Percentiles rank a stretch among this genome's conserved stretches.
Evolutionary conservation across 1,140 invertebrate species (phyloP).

Genomic region (Drosophila kurseongensis): DNA sequence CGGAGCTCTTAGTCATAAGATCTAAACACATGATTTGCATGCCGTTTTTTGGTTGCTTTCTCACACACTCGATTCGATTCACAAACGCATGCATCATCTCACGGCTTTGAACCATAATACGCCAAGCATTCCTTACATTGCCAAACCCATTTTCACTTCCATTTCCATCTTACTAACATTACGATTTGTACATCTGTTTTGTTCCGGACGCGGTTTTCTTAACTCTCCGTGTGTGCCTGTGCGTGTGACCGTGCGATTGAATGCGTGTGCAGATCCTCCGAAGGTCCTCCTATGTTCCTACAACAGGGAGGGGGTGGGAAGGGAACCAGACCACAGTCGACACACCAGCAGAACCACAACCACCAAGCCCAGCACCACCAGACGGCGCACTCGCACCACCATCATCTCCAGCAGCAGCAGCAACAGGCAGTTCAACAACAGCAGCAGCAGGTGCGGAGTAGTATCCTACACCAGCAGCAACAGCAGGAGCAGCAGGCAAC

Average conservation of each 20-base stretch:
- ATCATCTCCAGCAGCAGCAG: conserved; percentile 54
- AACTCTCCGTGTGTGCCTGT: conserved; percentile 40
- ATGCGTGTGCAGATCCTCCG: conserved; percentile 67
- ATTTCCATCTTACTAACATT: conserved; percentile 79
- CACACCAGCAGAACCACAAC: conserved; percentile 71
- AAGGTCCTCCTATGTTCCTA: conserved; percentile 83
- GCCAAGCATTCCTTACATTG: conserved; percentile 17
- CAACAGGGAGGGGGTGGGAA: conserved; percentile 84
- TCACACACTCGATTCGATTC: background rate
- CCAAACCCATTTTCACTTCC: conserved; percentile 34
- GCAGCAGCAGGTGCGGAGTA: conserved; percentile 15
- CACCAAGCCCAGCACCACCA: conserved; percentile 69
- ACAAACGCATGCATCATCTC: conserved; percentile 7
- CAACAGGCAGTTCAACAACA: conserved; percentile 31
- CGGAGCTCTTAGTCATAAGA: conserved; percentile 27
- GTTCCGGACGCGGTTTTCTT: conserved; percentile 32
- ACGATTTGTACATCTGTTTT: conserved; percentile 75
- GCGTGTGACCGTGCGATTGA: conserved; percentile 40
- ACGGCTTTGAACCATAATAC: conserved; percentile 21
- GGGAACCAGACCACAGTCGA: conserved; percentile 81
- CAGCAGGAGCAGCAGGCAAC: conserved; percentile 35
- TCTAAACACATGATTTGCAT: conserved; percentile 23
- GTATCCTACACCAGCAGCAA: conserved; percentile 7
- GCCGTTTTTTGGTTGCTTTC: conserved; percentile 21
- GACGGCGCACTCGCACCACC: conserved; percentile 58